Evolutionary conservation across 2,797 vertebrate genomes (phyloP).

Genomic region (Pantherophis vulpinus): DNA sequence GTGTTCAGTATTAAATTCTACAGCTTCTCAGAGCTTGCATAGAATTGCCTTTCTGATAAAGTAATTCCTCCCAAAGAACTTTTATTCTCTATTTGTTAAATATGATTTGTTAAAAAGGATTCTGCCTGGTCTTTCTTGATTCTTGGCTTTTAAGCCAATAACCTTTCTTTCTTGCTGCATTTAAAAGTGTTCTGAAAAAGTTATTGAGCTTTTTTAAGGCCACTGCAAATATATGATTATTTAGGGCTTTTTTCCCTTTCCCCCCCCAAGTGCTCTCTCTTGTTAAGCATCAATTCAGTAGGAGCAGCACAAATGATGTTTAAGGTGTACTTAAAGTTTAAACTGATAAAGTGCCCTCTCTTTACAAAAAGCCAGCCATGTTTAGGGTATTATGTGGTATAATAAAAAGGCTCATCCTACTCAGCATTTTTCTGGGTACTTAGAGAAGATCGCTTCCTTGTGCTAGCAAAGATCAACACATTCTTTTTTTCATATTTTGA

Average conservation of each 20-base stretch:
- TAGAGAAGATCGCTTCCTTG: background rate
- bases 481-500: conserved; percentile 18
- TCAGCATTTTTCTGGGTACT: conserved; percentile 51
- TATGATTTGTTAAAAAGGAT: background rate
- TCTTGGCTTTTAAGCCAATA: conserved; percentile 13
- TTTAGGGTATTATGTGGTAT: conserved; percentile 35
- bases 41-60: fast-evolving
- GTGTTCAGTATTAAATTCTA: background rate
- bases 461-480: conserved; percentile 19
- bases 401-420: conserved; percentile 34
- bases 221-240: background rate
- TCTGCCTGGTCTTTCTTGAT: background rate
- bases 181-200: conserved; percentile 13
- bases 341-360: conserved; percentile 37
- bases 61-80: background rate
- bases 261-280: background rate
- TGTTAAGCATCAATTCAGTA: conserved; percentile 1
- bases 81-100: background rate
- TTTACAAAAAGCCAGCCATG: conserved; percentile 34
- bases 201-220: background rate
- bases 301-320: conserved; percentile 35
- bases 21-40: background rate
- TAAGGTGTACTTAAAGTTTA: conserved; percentile 41
- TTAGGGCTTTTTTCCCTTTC: background rate
- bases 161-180: background rate